phyloP scores from a whole-genome alignment of 1,140 invertebrate species.

The Drosophila baimaii region DNA sequence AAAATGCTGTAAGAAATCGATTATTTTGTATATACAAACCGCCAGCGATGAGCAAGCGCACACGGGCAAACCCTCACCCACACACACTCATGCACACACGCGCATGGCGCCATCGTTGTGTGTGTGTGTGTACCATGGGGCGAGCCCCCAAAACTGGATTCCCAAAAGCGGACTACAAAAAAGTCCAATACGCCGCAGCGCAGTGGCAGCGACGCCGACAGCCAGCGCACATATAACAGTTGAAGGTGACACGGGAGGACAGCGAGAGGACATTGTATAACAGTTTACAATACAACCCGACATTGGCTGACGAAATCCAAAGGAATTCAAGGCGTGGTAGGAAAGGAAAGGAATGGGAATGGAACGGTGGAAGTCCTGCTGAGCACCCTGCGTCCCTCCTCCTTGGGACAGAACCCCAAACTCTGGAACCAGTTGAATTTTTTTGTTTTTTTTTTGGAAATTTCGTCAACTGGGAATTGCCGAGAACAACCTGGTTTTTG shows the following conservation, averaged over 20 bases:
- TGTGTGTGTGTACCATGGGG: constrained; percentile 53
- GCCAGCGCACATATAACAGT: constrained; percentile 33
- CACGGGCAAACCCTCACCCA: constrained; percentile 39
- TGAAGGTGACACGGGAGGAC: constrained; percentile 62
- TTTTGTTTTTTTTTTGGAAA: neutral
- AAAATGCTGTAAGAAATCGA: constrained; percentile 65
- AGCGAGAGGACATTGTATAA: constrained; percentile 38
- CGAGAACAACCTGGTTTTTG: constrained; percentile 3
- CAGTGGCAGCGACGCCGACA: neutral
- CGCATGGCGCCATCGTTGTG: constrained; percentile 13
- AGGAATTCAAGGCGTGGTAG: constrained; percentile 40
- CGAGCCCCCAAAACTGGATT: constrained; percentile 81
- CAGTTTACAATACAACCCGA: constrained; percentile 20
- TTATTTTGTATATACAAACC: constrained; percentile 67
- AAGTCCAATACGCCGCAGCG: constrained; percentile 4
- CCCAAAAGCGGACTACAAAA: constrained; percentile 45
- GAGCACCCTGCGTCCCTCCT: neutral
- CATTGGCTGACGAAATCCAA: constrained; percentile 38
- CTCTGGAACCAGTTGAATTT: constrained; percentile 37
- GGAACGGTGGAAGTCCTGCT: constrained; percentile 5
- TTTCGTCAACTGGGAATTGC: constrained; percentile 6
- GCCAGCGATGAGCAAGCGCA: constrained; percentile 61
- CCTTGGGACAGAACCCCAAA: neutral
- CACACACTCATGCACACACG: constrained; percentile 8
- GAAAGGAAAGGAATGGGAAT: constrained; percentile 16